Evolutionary conservation across 1,140 invertebrate species (phyloP).

Genomic region (Diorhabda elongata): DNA sequence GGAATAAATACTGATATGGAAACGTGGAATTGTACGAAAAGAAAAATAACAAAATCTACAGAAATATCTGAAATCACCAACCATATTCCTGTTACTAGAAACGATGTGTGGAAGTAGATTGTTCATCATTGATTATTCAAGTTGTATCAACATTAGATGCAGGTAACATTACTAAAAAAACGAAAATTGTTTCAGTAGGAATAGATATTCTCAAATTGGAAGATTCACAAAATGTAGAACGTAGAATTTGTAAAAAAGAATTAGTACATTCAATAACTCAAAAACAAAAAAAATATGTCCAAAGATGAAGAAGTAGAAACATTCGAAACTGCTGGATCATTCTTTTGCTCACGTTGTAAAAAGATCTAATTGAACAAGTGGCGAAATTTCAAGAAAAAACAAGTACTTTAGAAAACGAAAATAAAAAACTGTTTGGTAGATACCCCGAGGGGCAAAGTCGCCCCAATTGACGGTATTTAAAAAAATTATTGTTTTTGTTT

Average conservation of each 20-base stretch:
- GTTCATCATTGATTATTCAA: conserved; percentile 1
- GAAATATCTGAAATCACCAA: too few relatives aligned
- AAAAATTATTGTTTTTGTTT: too few relatives aligned
- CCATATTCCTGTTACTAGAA: too few relatives aligned
- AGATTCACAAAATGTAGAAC: too few relatives aligned
- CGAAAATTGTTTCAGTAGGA: too few relatives aligned
- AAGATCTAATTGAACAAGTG: conserved; percentile 30
- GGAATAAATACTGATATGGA: conserved; percentile 4
- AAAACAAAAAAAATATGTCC: neutral
- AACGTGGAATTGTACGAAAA: neutral
- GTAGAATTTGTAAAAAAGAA: neutral
- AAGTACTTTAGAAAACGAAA: conserved; percentile 19
- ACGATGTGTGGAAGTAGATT: neutral
- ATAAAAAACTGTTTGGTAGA: neutral
- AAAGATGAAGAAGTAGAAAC: too few relatives aligned
- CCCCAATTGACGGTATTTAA: too few relatives aligned
- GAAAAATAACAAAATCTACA: neutral
- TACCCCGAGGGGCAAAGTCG: too few relatives aligned
- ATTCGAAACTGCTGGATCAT: too few relatives aligned
- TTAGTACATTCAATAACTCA: neutral
- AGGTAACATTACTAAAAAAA: neutral
- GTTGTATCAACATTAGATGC: neutral
- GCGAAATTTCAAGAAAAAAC: conserved; percentile 24
- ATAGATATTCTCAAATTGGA: too few relatives aligned
- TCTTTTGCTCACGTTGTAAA: neutral